Evolutionary conservation across 1,140 invertebrate genomes (phyloP), one percentile per base, ranked within the genome.

Genomic region (Cydia fagiglandana): DNA sequence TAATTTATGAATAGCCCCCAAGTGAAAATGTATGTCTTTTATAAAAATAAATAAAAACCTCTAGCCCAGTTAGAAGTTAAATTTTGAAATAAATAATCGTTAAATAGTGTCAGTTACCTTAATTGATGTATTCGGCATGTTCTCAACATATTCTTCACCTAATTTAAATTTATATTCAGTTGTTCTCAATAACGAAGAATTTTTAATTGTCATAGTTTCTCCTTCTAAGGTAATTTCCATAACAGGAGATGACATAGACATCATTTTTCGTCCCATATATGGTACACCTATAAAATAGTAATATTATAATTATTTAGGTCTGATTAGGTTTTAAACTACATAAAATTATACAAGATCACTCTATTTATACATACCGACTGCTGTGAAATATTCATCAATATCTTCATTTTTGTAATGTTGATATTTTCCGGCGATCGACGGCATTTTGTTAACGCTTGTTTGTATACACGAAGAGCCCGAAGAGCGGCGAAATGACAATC

Each of bases 391-490:
- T 77, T 95, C 94, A 73, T 95, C 94, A 81, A 95, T 86, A 88
- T 95, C 94, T 86, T 95, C 95, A 87, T 95, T 95, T 82, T 93
- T 94, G 78, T 94, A 94, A 56, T 95, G 94, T 80, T 94, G 93
- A 87, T 95, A 96, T 84, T 93, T 94, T 86, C 95, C 95, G 70
- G 88, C 77, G 76, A 94, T 92, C 38, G 91, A 83, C 68, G 88
- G 84, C 94, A 94, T 94, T 80, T 85, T 87, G 3, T 1, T 70
- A 17, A 15, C 9, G 9, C n/a, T 41, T 70, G 15, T 6, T 70
- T 41, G n/a, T n/a, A 30, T 12, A 7, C 15, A 34, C 53, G 15
- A 17, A n/a, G 20, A 61, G 6, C 15, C n/a, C 53, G 15, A 17
- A n/a, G 20, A 61, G 6, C 4, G 15, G 17, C 34, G 66, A 41